Base-by-base conservation (phyloP, 1,140 invertebrate genomes). In the Drosophila orena region DNA sequence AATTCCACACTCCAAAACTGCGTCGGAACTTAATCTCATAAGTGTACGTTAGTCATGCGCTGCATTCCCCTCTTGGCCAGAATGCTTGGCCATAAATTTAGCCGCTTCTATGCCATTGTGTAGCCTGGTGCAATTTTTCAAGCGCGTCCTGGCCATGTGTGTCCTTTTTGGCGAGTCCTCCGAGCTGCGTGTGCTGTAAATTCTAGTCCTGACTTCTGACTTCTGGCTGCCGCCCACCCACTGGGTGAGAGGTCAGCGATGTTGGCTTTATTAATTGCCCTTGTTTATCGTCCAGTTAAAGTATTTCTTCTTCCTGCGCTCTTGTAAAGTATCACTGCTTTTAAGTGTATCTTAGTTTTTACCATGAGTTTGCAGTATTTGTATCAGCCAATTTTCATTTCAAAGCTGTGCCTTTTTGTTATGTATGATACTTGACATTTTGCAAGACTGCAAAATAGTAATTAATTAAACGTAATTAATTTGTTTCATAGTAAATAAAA, bases 11-110 rank as follows among this genome's bases (percentile, higher is more conserved):
- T 15, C 20, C 30, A 10, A 10, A 27, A 64, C 27, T 47, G 22
- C 42, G 27, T 46, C 69, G 20, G 38, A 65, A 78, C 68, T 54
- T 84, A 88, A 88, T 88, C 84, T 74, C 68, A 74, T 89, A 88
- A 88, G 85, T 90, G 84, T 89, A 80, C 84, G 85, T 77, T 80
- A 89, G 84, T 84, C 84, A 89, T 88, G 79, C 76, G 79, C 62
- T 68, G 58, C 50, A 77, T 56, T 75, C 62, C 54, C 58, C 15
- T 35, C 14, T 79, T 72, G 64, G 79, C 79, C 84, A 77, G 24
- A 89, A 89, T 89, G 84, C 79, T 60, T 71, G 79, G 79, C 56
- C 72, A 89, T 89, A 89, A 89, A 89, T 89, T 89, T 34, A 62
- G 65, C 30, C 49, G 68, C 40, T 72, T 58, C 52, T 50, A 34